These are phyloP conservation scores for Eupeodes latifasciatus DNA, from an alignment of 2,888 invertebrate species.

Conservation along the genomic window DNA sequence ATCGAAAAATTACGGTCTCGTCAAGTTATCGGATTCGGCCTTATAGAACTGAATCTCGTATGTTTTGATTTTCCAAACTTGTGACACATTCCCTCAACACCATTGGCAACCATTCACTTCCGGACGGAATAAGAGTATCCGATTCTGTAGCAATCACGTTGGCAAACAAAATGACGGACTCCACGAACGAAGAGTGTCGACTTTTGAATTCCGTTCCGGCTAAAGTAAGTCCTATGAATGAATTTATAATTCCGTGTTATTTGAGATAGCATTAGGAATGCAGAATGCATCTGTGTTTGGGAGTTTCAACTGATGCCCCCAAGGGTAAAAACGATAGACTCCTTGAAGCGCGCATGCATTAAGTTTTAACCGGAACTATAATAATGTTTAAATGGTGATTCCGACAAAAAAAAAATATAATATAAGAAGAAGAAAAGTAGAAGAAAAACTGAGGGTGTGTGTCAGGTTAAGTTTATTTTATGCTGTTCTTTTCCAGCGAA, in stretches of 20 bases:
- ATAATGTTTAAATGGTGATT: slow-evolving; percentile 29
- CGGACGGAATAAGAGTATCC: slow-evolving; percentile 1
- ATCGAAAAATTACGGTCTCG: too few relatives aligned
- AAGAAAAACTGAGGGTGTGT: slow-evolving; percentile 1
- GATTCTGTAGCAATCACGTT: slow-evolving; percentile 48
- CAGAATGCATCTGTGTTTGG: slow-evolving; percentile 63
- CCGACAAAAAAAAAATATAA: background rate
- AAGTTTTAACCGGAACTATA: slow-evolving; percentile 47
- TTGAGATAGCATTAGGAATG: slow-evolving; percentile 70
- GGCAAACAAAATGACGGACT: slow-evolving; percentile 65
- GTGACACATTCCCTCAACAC: too few relatives aligned
- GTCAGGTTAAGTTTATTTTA: background rate
- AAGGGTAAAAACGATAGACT: slow-evolving; percentile 57
- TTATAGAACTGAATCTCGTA: too few relatives aligned
- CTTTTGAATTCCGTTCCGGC: slow-evolving; percentile 46
- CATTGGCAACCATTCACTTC: slow-evolving; percentile 4
- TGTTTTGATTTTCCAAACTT: too few relatives aligned
- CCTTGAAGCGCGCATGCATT: slow-evolving; percentile 57
- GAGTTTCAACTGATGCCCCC: slow-evolving; percentile 41
- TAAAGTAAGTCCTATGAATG: slow-evolving; percentile 62
- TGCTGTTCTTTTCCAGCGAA: slow-evolving; percentile 21
- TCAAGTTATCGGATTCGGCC: too few relatives aligned
- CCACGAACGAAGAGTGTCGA: slow-evolving; percentile 39
- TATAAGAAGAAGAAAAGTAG: background rate
- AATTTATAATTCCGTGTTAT: slow-evolving; percentile 70